These are phyloP conservation scores for Brachynemurus nebulosus DNA, from an alignment of 2,888 invertebrate species.

Conservation along the genomic window DNA sequence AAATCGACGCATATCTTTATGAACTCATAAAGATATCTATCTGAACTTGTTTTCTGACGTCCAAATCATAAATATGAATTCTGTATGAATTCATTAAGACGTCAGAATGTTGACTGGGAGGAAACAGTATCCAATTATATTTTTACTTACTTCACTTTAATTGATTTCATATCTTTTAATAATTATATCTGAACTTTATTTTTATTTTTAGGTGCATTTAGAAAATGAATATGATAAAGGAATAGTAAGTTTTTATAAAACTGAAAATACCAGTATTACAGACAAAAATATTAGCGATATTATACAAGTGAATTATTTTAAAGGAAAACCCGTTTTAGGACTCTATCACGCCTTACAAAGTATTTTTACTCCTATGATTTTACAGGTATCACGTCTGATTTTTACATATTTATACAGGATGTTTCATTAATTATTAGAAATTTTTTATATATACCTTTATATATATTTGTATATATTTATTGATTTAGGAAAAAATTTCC, in stretches of 20 bases:
- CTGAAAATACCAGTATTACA: constrained; percentile 39
- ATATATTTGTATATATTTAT: too few species aligned
- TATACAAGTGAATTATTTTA: constrained; percentile 43
- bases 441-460: too few species aligned
- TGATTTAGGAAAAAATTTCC: too few species aligned
- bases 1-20: too few species aligned
- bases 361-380: constrained; percentile 36
- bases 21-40: too few species aligned
- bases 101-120: background rate
- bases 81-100: background rate
- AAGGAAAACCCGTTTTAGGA: constrained; percentile 41
- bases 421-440: too few species aligned
- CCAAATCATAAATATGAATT: too few species aligned
- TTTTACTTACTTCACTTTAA: too few species aligned
- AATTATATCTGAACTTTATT: background rate
- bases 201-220: background rate
- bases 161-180: background rate
- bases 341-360: constrained; percentile 47
- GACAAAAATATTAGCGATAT: constrained; percentile 41
- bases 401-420: constrained; percentile 16
- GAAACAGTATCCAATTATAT: background rate
- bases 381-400: constrained; percentile 17
- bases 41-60: too few species aligned
- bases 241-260: constrained; percentile 46
- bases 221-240: constrained; percentile 1